A percentile compares a stretch with the other conserved stretches of the same genome.
Conservation (phyloP, 2,888 invertebrate genomes). For the Amphipyra berbera region DNA sequence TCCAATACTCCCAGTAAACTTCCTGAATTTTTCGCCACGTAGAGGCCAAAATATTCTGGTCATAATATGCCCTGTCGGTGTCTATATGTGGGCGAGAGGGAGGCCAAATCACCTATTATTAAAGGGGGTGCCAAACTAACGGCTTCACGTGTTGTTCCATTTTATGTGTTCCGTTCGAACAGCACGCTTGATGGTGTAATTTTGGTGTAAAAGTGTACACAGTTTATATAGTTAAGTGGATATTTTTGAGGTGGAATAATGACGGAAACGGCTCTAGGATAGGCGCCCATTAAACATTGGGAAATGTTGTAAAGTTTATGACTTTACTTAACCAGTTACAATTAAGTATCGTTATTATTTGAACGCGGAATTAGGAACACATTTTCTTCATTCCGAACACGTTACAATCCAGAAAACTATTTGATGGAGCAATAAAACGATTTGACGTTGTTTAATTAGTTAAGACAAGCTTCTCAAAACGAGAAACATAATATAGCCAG, state of each 20-base stretch:
- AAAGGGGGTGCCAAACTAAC: conserved; percentile 87
- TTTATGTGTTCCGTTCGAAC: conserved; percentile 85
- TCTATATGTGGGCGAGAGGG: conserved; percentile 72
- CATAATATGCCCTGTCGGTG: conserved; percentile 59
- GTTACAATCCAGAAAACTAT: conserved; percentile 35
- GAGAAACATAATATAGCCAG: conserved; percentile 7
- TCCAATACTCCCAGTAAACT: not conserved
- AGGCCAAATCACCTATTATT: conserved; percentile 87
- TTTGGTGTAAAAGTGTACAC: conserved; percentile 76
- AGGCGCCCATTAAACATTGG: conserved; percentile 36
- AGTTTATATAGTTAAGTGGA: conserved; percentile 61
- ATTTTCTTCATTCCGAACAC: conserved; percentile 44
- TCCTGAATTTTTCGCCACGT: conserved; percentile 44
- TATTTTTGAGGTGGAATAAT: conserved; percentile 49
- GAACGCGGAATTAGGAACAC: conserved; percentile 39
- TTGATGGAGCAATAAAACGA: conserved; percentile 39
- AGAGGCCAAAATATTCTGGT: conserved; percentile 71
- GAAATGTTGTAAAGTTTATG: conserved; percentile 49
- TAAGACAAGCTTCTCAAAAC: conserved; percentile 13
- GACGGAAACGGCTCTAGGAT: conserved; percentile 29
- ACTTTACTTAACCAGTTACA: conserved; percentile 44
- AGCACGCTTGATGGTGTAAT: conserved; percentile 81
- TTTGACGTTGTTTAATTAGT: conserved; percentile 36
- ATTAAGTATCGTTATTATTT: conserved; percentile 43
- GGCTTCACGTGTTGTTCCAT: conserved; percentile 85